Evolutionary conservation across 2,888 invertebrate species (phyloP), one percentile per base, ranked within the genome.

Genomic region (Chirona hameri): DNA sequence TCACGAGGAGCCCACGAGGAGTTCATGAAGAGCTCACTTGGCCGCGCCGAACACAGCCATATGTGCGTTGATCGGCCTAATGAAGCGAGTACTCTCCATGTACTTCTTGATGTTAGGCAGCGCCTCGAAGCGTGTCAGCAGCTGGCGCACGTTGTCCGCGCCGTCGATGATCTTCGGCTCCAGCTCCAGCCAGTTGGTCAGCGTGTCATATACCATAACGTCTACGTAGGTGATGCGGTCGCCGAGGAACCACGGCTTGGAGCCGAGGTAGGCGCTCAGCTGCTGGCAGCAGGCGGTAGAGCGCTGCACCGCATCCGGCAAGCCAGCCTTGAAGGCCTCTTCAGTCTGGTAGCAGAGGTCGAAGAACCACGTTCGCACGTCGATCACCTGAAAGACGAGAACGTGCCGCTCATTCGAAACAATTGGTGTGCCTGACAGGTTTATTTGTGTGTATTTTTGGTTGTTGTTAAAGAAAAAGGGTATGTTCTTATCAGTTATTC

Each of bases 171-270:
- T 9, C 60, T 24, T n/a, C 24, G 60, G n/a, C n/a, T 60, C 60
- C n/a, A n/a, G n/a, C 60, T n/a, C 24, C 3, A 10, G 9, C n/a
- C 24, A 60, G 60, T 60, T 60, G n/a, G 24, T 24, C n/a, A 60
- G n/a, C 60, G n/a, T 60, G 60, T 85, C 85, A 80, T 85, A 85
- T 1, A 83, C 83, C 81, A 85, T 82, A 27, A 85, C 85, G 72
- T 85, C 85, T 15, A 85, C 85, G 76, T 85, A 85, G 29, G 84
- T 85, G 15, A 86, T 81, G 10, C 83, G 72, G 21, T 83, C 83
- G 29, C 85, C 86, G 29, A 83, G 83, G 4, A 86, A 79, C 83
- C 84, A 86, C 55, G 83, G 69, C n/a, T 82, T 31, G 24, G 84
- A 82, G 31, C 60, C 60, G 24, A 60, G 60, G 60, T 60, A 60